Percentiles rank a stretch among this genome's conserved stretches.
Conservation (phyloP, 1,140 invertebrate genomes). For the Microplitis demolitor region DNA sequence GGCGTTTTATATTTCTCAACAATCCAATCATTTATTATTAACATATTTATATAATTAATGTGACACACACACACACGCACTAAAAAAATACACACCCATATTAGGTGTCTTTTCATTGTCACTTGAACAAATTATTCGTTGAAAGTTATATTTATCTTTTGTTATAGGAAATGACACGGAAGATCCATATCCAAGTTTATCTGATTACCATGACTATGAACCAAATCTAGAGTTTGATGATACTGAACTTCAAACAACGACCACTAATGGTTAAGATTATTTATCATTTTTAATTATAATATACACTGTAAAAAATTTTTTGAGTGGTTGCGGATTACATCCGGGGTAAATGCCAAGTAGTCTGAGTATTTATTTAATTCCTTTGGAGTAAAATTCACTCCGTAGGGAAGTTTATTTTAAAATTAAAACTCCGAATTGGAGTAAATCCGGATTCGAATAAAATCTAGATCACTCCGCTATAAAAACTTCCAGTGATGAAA, state of each 20-base stretch:
- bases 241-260: constrained; percentile 75
- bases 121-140: constrained; percentile 6
- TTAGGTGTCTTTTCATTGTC: neutral
- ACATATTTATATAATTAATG: constrained; percentile 12
- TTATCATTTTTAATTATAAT: neutral
- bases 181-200: constrained; percentile 85
- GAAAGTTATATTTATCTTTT: constrained; percentile 11
- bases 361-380: too few relatives aligned
- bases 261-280: constrained; percentile 47
- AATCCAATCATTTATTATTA: neutral
- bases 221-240: constrained; percentile 96
- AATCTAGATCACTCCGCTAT: too few relatives aligned
- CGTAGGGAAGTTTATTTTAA: too few relatives aligned
- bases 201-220: constrained; percentile 91
- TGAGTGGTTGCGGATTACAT: too few relatives aligned
- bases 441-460: too few relatives aligned
- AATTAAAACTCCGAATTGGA: too few relatives aligned
- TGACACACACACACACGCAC: neutral
- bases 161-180: constrained; percentile 67
- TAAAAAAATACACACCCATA: constrained; percentile 1
- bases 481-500: too few relatives aligned
- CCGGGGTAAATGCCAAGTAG: too few relatives aligned
- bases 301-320: neutral
- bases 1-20: neutral
- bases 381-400: too few relatives aligned